Base-by-base conservation (phyloP, 2,113 vertebrate genomes). In the Pantherophis guttatus region DNA sequence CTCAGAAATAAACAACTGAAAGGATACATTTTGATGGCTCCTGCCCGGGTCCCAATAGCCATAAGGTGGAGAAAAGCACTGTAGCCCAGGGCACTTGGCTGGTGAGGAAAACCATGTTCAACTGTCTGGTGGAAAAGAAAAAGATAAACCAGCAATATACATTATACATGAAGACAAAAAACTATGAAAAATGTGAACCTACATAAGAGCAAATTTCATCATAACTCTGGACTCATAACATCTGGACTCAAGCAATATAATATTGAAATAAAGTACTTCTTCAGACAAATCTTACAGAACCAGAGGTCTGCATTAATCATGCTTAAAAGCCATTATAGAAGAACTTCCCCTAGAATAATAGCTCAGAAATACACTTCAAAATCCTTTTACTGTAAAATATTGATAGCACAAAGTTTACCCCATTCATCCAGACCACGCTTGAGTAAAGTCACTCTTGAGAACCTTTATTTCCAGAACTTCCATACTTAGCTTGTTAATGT, bases 11-110 rank as follows among this genome's bases (percentile, higher is more conserved):
- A 81, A 81, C 52, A 90, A 13, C 8, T 29, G 21, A 95, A 98
- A 98, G 98, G 98, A 99, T 99, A 99, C 99, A 99, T 97, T 96
- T 99, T 99, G 97, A 99, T 98, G 90, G 99, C 99, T 95, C 99
- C 99, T 0, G 99, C 99, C 29, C 99, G 98, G 0, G 99, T 99
- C 75, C 99, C 99, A 0, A 99, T 99, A 96, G 99, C 99, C 98
- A 99, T 98, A 89, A 99, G 98, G 58, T 94, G 98, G 26, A 99
- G 97, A 29, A 97, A 98, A 0, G 98, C 97, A 96, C 99, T 99
- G 91, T 98, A 99, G 87, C 99, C 98, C 85, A 99, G 97, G n/a
- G 99, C 99, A 1, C 99, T 99, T 96, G 99, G 99, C 96, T 99
- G 99, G 96, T 99, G 99, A 0, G 99, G 99, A 97, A 99, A 99